These are phyloP conservation scores for Anastrepha obliqua DNA, from an alignment of 1,140 invertebrate genomes.

Conservation along the genomic window DNA sequence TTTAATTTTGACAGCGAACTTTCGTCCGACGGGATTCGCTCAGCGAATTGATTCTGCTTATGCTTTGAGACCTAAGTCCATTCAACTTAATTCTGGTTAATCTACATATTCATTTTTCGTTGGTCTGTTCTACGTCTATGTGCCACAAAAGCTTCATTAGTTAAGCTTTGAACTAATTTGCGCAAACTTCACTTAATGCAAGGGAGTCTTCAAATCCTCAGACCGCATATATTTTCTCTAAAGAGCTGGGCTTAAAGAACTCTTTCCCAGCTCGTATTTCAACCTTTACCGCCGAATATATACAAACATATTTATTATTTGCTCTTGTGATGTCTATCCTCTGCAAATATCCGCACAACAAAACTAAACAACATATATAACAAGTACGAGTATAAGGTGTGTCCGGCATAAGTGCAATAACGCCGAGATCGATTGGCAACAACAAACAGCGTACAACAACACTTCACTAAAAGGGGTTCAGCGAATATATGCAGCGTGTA, in stretches of 20 bases:
- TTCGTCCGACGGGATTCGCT: no score
- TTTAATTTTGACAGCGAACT: no score
- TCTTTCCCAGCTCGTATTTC: background rate
- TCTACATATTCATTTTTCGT: no score
- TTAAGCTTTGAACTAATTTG: background rate
- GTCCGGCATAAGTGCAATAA: conserved; percentile 33
- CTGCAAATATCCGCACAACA: conserved; percentile 1
- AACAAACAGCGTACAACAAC: background rate
- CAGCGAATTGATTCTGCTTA: no score
- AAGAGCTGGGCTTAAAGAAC: background rate
- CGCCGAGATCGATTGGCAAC: conserved; percentile 5
- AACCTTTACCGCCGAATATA: background rate
- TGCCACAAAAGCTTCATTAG: no score
- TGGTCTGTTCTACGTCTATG: no score
- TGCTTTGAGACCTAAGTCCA: no score
- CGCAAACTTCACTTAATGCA: background rate
- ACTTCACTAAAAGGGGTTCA: conserved; percentile 43
- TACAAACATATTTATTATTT: background rate
- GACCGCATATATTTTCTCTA: background rate
- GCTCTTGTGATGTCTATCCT: background rate
- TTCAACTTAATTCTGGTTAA: no score
- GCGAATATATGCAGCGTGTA: conserved; percentile 42
- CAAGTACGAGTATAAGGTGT: conserved; percentile 22
- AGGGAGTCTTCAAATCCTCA: background rate
- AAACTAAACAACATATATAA: background rate